phyloP scores from a whole-genome alignment of 2,797 vertebrate species.

The Triplophysa yarkandensis region DNA sequence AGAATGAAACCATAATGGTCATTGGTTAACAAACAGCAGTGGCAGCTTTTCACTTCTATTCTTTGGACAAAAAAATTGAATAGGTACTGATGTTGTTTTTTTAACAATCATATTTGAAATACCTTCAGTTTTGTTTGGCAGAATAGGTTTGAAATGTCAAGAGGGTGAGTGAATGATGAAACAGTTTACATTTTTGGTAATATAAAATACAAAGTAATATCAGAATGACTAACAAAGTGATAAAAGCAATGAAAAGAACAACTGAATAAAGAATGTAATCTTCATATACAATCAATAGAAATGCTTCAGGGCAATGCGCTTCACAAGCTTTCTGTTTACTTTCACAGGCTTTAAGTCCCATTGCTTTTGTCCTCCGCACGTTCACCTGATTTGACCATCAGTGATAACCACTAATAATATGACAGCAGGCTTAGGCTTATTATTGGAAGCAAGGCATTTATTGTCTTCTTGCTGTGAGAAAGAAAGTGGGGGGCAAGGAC shows the following conservation, averaged over 20 bases:
- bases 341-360: background rate
- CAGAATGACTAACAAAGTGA: background rate
- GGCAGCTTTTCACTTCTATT: too few relatives aligned
- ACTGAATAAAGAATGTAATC: background rate
- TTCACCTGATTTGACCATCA: constrained; percentile 22
- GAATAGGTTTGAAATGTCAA: too few relatives aligned
- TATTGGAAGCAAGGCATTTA: constrained; percentile 43
- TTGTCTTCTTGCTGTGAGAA: constrained; percentile 41
- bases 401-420: constrained; percentile 28
- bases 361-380: constrained; percentile 30
- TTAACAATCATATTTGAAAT: too few relatives aligned
- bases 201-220: too few relatives aligned
- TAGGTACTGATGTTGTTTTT: too few relatives aligned
- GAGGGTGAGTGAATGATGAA: too few relatives aligned
- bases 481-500: constrained; percentile 6
- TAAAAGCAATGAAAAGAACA: background rate
- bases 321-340: background rate
- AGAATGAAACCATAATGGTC: too few relatives aligned
- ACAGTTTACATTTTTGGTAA: background rate
- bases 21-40: too few relatives aligned
- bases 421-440: constrained; percentile 17
- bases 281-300: background rate
- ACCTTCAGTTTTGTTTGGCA: too few relatives aligned
- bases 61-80: too few relatives aligned
- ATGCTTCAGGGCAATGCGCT: background rate